Evolutionary conservation across 2,797 vertebrate genomes (phyloP).

Genomic region (Myotis daubentonii): DNA sequence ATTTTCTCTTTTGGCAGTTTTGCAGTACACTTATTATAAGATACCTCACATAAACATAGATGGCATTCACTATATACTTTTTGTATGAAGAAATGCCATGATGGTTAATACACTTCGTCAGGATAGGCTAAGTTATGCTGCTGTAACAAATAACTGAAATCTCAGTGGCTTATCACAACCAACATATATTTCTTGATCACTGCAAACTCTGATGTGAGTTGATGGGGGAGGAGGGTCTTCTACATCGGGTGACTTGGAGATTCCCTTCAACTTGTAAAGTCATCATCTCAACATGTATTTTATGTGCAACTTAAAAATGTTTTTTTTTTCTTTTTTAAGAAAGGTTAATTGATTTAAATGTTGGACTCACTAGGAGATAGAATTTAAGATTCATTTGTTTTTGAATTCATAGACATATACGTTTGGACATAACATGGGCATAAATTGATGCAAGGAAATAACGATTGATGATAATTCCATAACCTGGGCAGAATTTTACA

Average conservation of each 20-base stretch:
- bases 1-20: neutral
- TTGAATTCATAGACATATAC: conserved; percentile 20
- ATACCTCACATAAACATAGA: neutral
- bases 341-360: neutral
- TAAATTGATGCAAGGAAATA: neutral
- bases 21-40: neutral
- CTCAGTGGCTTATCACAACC: neutral
- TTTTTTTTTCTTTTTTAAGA: neutral
- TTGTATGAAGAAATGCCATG: neutral
- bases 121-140: neutral
- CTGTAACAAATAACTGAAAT: neutral
- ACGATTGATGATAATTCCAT: neutral
- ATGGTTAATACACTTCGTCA: neutral
- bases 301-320: neutral
- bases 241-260: neutral
- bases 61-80: neutral
- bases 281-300: neutral
- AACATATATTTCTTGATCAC: neutral
- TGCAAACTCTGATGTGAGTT: neutral
- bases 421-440: neutral
- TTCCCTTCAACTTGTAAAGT: neutral
- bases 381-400: neutral
- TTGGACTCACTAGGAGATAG: neutral
- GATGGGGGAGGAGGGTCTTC: neutral
- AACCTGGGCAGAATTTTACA: neutral